Conservation (phyloP, 2,888 invertebrate genomes). For the Omphaloscelis lunosa region DNA sequence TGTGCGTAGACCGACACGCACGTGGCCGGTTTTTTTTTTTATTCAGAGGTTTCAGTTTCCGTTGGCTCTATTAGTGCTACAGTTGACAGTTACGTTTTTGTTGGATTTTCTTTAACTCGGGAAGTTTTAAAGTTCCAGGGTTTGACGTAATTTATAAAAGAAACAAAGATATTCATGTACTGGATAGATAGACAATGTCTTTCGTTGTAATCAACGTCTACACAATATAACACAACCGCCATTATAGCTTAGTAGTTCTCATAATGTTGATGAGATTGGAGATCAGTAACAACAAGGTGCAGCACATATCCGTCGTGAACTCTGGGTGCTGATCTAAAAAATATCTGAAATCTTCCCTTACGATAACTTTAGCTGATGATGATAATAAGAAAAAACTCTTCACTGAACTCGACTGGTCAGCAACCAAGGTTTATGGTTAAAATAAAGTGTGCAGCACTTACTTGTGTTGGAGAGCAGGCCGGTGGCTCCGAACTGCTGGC, state of each 20-base stretch:
- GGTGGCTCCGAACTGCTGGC: conserved; percentile 14
- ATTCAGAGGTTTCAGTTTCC: too few species aligned
- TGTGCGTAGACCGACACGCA: too few species aligned
- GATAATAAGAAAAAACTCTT: not conserved
- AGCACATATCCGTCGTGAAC: not conserved
- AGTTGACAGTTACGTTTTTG: not conserved
- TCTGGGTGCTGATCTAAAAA: too few species aligned
- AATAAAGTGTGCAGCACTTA: conserved; percentile 34
- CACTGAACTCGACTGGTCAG: not conserved
- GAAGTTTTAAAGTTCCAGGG: not conserved
- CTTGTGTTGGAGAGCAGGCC: conserved; percentile 24
- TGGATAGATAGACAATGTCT: too few species aligned
- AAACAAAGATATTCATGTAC: not conserved
- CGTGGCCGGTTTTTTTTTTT: too few species aligned
- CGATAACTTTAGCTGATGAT: not conserved
- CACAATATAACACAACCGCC: not conserved
- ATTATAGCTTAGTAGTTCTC: not conserved
- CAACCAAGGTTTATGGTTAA: not conserved
- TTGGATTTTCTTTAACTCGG: not conserved
- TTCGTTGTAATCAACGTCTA: not conserved
- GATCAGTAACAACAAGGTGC: not conserved
- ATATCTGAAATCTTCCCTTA: not conserved
- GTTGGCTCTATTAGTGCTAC: not conserved
- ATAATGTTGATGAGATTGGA: not conserved
- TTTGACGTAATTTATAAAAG: not conserved